These are phyloP conservation scores for Odontamblyopus rebecca DNA, from an alignment of 2,797 vertebrate species.

Conservation along the genomic window DNA sequence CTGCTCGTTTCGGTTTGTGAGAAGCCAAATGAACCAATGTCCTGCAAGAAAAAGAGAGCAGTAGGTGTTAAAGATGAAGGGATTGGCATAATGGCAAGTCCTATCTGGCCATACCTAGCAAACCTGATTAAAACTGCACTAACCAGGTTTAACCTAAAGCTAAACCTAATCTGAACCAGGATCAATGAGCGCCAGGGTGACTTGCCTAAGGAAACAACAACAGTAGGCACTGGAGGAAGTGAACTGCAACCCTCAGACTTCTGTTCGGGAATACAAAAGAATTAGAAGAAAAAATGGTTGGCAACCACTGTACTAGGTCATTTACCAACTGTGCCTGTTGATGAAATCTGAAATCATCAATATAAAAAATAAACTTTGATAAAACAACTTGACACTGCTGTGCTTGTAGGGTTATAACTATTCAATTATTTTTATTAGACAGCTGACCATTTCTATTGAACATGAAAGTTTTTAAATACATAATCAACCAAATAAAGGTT, in stretches of 20 bases:
- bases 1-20: slow-evolving; percentile 55
- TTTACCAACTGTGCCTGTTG: too few relatives aligned
- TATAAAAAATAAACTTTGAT: too few relatives aligned
- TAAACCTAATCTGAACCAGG: neutral
- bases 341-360: too few relatives aligned
- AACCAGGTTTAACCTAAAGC: neutral
- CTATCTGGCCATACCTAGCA: neutral
- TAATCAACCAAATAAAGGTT: too few relatives aligned
- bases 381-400: too few relatives aligned
- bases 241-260: neutral
- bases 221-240: neutral
- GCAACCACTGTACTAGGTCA: too few relatives aligned
- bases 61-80: slow-evolving; percentile 23
- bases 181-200: neutral
- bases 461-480: too few relatives aligned
- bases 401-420: too few relatives aligned
- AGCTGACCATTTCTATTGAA: too few relatives aligned
- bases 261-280: too few relatives aligned
- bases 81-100: slow-evolving; percentile 6
- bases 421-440: too few relatives aligned
- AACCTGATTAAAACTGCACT: neutral
- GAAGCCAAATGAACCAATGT: slow-evolving; percentile 66
- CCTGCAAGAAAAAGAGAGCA: slow-evolving; percentile 56
- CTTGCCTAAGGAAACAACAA: neutral
- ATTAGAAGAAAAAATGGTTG: too few relatives aligned